Conservation (phyloP, 92 coral and sea anemone species). For the Bergia sp. region DNA sequence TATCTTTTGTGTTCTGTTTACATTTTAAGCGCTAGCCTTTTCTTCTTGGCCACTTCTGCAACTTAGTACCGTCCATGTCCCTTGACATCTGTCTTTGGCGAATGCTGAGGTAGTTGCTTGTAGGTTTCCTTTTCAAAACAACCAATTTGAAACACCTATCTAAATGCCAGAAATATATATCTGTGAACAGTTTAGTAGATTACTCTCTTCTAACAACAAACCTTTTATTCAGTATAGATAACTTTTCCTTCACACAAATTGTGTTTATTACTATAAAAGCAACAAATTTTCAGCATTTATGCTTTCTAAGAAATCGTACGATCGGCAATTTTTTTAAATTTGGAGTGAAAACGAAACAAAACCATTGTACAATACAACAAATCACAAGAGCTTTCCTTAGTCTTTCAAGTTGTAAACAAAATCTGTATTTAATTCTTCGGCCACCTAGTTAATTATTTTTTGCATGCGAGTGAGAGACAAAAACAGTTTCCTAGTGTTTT, state of each 20-base stretch:
- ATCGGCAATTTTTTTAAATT: background rate
- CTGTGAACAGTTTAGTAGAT: background rate
- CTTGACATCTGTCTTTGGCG: slow-evolving; percentile 22
- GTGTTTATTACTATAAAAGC: background rate
- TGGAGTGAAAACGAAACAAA: background rate
- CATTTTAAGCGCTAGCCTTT: slow-evolving; percentile 57
- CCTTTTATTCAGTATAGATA: background rate
- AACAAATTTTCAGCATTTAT: background rate
- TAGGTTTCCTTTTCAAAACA: background rate
- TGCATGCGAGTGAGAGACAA: background rate
- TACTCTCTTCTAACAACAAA: background rate
- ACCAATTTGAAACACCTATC: background rate
- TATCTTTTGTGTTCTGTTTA: slow-evolving; percentile 69
- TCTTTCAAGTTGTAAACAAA: background rate
- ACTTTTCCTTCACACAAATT: background rate
- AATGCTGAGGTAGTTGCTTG: background rate
- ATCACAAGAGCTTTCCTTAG: background rate
- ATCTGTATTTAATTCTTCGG: slow-evolving; percentile 20
- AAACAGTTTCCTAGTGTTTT: background rate
- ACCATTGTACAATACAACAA: background rate
- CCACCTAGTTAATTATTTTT: background rate
- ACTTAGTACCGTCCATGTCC: slow-evolving; percentile 10
- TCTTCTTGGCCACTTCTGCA: slow-evolving; percentile 30
- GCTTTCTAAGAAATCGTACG: background rate
- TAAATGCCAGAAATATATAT: background rate